Evolutionary conservation across 2,113 vertebrate species (phyloP).

Genomic region (Xenopus laevis): DNA sequence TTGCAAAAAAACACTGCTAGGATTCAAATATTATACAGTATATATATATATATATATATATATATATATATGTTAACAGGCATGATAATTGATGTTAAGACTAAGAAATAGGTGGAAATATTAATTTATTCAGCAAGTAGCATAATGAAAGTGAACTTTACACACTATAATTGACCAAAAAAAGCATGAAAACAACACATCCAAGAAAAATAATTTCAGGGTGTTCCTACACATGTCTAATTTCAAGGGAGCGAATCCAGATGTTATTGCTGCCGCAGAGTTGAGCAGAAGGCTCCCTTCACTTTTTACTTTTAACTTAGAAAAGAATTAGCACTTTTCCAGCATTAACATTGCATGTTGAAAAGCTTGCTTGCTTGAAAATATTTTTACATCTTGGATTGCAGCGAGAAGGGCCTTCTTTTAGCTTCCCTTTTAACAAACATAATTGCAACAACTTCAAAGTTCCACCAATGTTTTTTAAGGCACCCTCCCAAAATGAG

Average conservation of each 20-base stretch:
- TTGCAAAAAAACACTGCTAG: too few relatives aligned
- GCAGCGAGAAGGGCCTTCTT: constrained; percentile 45
- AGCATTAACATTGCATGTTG: constrained; percentile 48
- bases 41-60: too few relatives aligned
- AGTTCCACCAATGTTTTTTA: constrained; percentile 58
- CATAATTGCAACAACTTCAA: constrained; percentile 59
- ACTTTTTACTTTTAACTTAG: constrained; percentile 53
- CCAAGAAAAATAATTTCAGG: constrained; percentile 61
- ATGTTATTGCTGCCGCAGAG: constrained; percentile 49
- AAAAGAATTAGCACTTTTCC: constrained; percentile 52
- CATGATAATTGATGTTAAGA: background rate
- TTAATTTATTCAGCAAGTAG: background rate
- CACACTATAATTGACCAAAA: constrained; percentile 54
- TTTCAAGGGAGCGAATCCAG: constrained; percentile 48
- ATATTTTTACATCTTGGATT: constrained; percentile 51
- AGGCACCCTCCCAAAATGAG: constrained; percentile 57
- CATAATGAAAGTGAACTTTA: constrained; percentile 57
- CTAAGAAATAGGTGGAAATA: background rate
- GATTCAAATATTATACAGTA: too few relatives aligned
- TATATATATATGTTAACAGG: background rate
- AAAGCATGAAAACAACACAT: constrained; percentile 52
- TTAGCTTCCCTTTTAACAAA: constrained; percentile 58
- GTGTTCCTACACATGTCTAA: constrained; percentile 29
- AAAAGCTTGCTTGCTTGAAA: constrained; percentile 45
- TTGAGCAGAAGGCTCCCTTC: constrained; percentile 46